Evolutionary conservation across 92 coral and sea anemone genomes (phyloP).

Genomic region (Palythoa grandis): DNA sequence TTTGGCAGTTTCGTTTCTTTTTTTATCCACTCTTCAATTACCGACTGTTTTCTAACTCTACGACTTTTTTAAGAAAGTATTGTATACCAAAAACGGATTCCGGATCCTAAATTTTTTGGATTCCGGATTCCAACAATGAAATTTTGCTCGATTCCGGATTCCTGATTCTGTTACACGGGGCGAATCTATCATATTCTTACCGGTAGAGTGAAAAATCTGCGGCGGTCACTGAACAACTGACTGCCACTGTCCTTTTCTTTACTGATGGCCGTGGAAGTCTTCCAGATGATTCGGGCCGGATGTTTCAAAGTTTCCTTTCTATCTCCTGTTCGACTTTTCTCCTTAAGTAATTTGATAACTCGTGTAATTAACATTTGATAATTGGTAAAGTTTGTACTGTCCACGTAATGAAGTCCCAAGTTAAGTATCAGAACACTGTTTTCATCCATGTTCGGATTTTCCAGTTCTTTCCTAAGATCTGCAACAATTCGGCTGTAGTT

Average conservation of each 20-base stretch:
- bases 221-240: constrained; percentile 67
- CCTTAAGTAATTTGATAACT: constrained; percentile 60
- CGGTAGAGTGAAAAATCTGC: constrained; percentile 81
- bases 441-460: constrained; percentile 74
- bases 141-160: too few species aligned
- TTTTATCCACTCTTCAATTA: too few species aligned
- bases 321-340: constrained; percentile 17
- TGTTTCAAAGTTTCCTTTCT: constrained; percentile 45
- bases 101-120: too few species aligned
- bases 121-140: too few species aligned
- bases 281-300: constrained; percentile 81
- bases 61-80: too few species aligned
- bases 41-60: too few species aligned
- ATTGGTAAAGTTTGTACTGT: constrained; percentile 65
- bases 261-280: constrained; percentile 82
- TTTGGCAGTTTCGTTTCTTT: too few species aligned
- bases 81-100: too few species aligned
- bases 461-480: constrained; percentile 60
- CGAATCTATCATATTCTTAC: constrained; percentile 47
- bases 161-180: background rate
- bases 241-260: constrained; percentile 85
- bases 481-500: constrained; percentile 61
- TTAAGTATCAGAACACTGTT: constrained; percentile 84
- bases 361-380: constrained; percentile 65
- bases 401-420: constrained; percentile 84